Conservation (phyloP, 2,888 invertebrate species). For the Pristionchus fissidentatus region DNA sequence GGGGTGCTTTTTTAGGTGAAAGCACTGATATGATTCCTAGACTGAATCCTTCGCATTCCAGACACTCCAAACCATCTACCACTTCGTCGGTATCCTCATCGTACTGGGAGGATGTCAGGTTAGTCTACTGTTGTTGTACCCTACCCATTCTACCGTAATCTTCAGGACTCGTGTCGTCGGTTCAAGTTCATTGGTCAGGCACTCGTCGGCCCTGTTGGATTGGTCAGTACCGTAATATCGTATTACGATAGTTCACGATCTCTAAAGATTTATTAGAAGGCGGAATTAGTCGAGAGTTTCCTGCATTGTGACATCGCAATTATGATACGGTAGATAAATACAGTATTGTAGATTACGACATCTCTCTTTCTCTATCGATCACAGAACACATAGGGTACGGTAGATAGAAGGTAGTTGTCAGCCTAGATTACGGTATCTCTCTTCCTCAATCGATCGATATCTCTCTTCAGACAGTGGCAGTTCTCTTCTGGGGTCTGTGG, state of each 20-base stretch:
- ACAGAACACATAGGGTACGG: not conserved
- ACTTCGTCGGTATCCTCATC: conserved; percentile 61
- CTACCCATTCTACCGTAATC: not conserved
- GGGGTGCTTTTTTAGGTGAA: conserved; percentile 22
- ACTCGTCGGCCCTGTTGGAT: conserved; percentile 60
- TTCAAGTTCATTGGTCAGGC: conserved; percentile 59
- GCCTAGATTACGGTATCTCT: not conserved
- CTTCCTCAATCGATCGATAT: not conserved
- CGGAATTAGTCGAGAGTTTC: too few relatives aligned
- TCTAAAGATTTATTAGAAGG: not conserved
- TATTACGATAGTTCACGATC: not conserved
- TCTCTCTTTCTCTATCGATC: not conserved
- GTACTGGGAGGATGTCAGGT: conserved; percentile 21
- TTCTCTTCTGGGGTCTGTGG: conserved; percentile 71
- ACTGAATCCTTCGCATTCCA: conserved; percentile 53
- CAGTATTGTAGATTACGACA: too few relatives aligned
- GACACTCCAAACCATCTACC: conserved; percentile 68
- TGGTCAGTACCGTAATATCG: conserved; percentile 49
- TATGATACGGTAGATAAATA: too few relatives aligned
- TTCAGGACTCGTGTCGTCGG: conserved; percentile 42
- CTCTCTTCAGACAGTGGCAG: conserved; percentile 63
- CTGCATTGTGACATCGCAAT: too few relatives aligned
- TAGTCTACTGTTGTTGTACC: not conserved
- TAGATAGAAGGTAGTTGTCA: not conserved
- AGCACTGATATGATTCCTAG: not conserved